phyloP scores from a whole-genome alignment of 92 coral and sea anemone genomes.

The Porites lobata region DNA sequence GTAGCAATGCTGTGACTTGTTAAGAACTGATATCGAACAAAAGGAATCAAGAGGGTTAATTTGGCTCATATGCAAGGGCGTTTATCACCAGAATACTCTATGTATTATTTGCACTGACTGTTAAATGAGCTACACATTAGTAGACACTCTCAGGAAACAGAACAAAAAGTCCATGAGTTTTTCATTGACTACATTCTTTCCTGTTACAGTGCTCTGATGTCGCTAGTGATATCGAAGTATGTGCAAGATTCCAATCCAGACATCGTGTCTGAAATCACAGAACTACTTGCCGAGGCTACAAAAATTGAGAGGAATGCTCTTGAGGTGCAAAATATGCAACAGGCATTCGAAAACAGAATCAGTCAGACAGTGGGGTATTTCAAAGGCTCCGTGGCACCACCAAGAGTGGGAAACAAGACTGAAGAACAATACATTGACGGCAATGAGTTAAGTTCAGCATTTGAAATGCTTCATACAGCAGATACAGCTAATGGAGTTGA shows the following conservation, averaged over 20 bases:
- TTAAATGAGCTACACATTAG: too few species aligned
- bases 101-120: too few species aligned
- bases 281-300: neutral
- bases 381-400: neutral
- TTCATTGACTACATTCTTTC: neutral
- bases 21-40: too few species aligned
- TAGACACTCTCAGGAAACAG: neutral
- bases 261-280: slow-evolving; percentile 15
- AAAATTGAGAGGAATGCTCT: slow-evolving; percentile 26
- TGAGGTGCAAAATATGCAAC: neutral
- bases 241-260: neutral
- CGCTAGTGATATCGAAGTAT: slow-evolving; percentile 8
- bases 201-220: slow-evolving; percentile 35
- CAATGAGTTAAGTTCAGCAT: slow-evolving; percentile 14
- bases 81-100: too few species aligned
- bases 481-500: neutral
- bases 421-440: neutral
- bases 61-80: too few species aligned
- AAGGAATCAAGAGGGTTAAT: too few species aligned
- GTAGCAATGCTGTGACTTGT: too few species aligned
- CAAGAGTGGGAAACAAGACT: too few species aligned
- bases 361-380: neutral
- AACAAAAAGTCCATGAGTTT: neutral
- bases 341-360: neutral
- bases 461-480: slow-evolving; percentile 16